These are phyloP conservation scores for Lymantria dispar DNA, from an alignment of 2,888 invertebrate genomes.

Conservation along the genomic window DNA sequence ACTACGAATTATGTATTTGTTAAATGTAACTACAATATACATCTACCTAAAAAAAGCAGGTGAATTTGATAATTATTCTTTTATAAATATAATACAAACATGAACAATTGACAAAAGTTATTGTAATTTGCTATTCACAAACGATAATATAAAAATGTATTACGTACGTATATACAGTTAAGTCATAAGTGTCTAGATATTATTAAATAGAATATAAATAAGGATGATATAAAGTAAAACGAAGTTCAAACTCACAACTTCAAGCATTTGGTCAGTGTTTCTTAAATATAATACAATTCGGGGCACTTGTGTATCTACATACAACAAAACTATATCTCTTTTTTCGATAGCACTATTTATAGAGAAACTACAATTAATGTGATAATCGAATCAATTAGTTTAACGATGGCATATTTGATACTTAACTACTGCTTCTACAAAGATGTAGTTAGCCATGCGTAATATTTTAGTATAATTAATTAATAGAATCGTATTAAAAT, in stretches of 20 bases:
- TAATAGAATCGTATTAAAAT: constrained; percentile 9
- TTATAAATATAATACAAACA: constrained; percentile 6
- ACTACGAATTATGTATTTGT: too few species aligned
- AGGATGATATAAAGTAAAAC: constrained; percentile 10
- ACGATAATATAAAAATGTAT: constrained; percentile 6
- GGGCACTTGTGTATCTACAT: constrained; percentile 15
- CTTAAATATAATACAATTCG: constrained; percentile 2
- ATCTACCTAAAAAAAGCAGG: constrained; percentile 1
- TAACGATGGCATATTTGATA: not conserved
- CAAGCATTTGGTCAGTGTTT: constrained; percentile 15
- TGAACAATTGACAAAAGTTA: not conserved
- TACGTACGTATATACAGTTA: constrained; percentile 24
- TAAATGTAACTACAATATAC: not conserved
- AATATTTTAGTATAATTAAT: constrained; percentile 15
- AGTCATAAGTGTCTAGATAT: constrained; percentile 6
- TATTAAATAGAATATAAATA: constrained; percentile 5
- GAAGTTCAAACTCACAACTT: constrained; percentile 1
- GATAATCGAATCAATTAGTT: constrained; percentile 2
- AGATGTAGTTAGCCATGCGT: constrained; percentile 25
- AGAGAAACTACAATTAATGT: constrained; percentile 11
- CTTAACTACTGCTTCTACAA: constrained; percentile 20
- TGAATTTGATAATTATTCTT: not conserved
- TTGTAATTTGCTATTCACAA: constrained; percentile 18
- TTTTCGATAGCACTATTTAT: constrained; percentile 7
- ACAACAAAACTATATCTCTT: constrained; percentile 2